Evolutionary conservation across 2,797 vertebrate genomes (phyloP), one percentile per base, ranked within the genome.

Genomic region (Apogon hyalosoma): DNA sequence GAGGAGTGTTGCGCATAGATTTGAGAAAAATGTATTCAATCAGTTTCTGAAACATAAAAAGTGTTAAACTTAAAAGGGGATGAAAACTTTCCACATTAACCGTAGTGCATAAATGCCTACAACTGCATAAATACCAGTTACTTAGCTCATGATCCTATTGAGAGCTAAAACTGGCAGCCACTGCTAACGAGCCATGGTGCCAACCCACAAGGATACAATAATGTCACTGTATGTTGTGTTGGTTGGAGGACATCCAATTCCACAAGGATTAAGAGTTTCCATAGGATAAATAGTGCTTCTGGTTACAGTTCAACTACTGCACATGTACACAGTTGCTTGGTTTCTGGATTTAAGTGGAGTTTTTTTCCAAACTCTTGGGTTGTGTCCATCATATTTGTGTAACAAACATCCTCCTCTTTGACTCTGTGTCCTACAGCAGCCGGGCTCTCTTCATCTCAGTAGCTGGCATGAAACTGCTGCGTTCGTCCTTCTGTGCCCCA

Each of bases 381-480:
- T 56, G 0, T 53, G 36, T 31, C 12, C 18, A 3, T 71, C 8
- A 12, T 36, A 6, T 9, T 7, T 33, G 28, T 63, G 58, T 63
- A 21, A 31, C 48, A 63, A 24, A 82, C 36, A 59, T n/a, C 50
- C 0, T 11, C 13, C 4, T 36, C 39, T 41, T 0, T 16, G 10
- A 63, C 45, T 60, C 9, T 59, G 19, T 58, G 7, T 6, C 48
- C 74, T 65, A 21, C 80, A 96, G 95, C 85, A 95, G 94, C 77
- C 94, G 94, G 52, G 95, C 96, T 13, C 92, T 97, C 63, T 95
- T 97, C 79, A 95, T 97, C 90, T 96, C 96, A 0, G 87, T 97
- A 53, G 96, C 96, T 0, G 96, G 96, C 64, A 95, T 97, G 95
- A 97, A 97, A 89, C 85, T 97, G 69, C 92, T 97, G 42, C 95